phyloP scores from a whole-genome alignment of 2,888 invertebrate genomes.

The Pristionchus japonicus region DNA sequence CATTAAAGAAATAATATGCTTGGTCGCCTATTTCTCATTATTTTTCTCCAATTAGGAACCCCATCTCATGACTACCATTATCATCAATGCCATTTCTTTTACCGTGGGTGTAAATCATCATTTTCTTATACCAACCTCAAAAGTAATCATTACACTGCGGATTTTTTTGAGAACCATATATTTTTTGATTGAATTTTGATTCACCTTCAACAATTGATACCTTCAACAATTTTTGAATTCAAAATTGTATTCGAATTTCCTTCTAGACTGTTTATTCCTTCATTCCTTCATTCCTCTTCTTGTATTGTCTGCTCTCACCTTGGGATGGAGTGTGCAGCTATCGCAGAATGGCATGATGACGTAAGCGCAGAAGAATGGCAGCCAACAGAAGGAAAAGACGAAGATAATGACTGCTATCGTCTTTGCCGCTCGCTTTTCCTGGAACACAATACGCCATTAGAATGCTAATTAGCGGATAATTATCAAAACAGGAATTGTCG shows the following conservation, averaged over 20 bases:
- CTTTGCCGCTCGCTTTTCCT: slow-evolving; percentile 75
- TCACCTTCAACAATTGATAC: not conserved
- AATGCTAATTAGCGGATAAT: not conserved
- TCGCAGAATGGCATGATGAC: slow-evolving; percentile 75
- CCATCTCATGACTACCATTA: no score
- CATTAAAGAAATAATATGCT: no score
- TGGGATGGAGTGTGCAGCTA: slow-evolving; percentile 73
- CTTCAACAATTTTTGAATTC: not conserved
- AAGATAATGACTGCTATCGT: slow-evolving; percentile 76
- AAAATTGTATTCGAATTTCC: not conserved
- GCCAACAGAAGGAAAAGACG: slow-evolving; percentile 75
- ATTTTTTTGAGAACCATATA: no score
- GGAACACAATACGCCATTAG: not conserved
- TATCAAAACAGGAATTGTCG: not conserved
- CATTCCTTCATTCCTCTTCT: no score
- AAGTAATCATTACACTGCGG: no score
- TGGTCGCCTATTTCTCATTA: no score
- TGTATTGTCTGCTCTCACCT: slow-evolving; percentile 65
- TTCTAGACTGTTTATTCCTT: not conserved
- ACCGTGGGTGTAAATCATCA: no score
- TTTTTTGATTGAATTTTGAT: no score
- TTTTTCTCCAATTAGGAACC: no score
- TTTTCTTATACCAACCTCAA: no score
- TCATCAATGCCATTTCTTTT: no score
- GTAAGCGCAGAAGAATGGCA: slow-evolving; percentile 75